Evolutionary conservation across 2,888 invertebrate species (phyloP).

Genomic region (Synanthedon myopaeformis): DNA sequence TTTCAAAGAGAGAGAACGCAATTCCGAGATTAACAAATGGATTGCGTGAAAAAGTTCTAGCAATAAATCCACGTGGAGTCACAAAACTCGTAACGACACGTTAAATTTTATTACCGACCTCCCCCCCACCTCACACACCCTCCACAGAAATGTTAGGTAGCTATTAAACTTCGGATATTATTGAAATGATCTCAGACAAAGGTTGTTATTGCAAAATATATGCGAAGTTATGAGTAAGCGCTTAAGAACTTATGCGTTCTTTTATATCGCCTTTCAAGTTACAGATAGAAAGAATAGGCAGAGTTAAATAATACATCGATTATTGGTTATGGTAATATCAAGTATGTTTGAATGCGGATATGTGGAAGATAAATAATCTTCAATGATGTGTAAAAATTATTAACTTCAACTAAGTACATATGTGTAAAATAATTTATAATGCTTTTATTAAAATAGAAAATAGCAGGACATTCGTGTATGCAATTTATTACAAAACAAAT

Average conservation of each 20-base stretch:
- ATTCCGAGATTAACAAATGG: conserved; percentile 47
- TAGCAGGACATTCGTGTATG: too few species aligned
- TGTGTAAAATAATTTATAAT: too few species aligned
- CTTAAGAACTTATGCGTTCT: conserved; percentile 14
- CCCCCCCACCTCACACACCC: conserved; percentile 22
- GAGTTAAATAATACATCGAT: too few species aligned
- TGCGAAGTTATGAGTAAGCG: conserved; percentile 28
- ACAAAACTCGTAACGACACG: conserved; percentile 49
- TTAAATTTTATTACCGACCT: conserved; percentile 52
- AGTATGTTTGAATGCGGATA: too few species aligned
- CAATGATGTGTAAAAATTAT: too few species aligned
- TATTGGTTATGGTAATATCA: too few species aligned
- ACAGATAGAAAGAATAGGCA: too few species aligned
- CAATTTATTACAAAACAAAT: too few species aligned
- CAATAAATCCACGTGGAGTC: conserved; percentile 51
- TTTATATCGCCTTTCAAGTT: too few species aligned
- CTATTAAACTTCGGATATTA: conserved; percentile 60
- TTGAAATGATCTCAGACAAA: conserved; percentile 58
- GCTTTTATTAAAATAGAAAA: too few species aligned
- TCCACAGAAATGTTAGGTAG: conserved; percentile 22
- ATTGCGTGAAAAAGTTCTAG: conserved; percentile 48
- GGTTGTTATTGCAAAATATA: conserved; percentile 36
- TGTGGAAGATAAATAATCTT: too few species aligned
- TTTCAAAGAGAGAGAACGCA: conserved; percentile 29
- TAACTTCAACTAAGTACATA: too few species aligned